A percentile compares a stretch with the other conserved stretches of the same genome.
Evolutionary conservation across 2,113 vertebrate species (phyloP).

Genomic region (Calyptommatus sinebrachiatus): DNA sequence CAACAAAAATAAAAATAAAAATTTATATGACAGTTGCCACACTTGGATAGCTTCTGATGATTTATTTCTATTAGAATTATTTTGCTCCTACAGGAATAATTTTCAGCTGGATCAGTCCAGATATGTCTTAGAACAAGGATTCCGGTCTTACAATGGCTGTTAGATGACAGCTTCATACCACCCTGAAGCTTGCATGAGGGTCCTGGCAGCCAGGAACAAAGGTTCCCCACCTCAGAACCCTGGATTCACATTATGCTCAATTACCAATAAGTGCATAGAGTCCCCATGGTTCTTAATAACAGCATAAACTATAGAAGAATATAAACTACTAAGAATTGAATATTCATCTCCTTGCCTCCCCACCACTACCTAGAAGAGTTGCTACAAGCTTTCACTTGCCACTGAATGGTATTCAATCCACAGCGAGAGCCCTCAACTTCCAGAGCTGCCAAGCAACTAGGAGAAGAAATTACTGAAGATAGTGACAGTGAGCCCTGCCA

Average conservation of each 20-base stretch:
- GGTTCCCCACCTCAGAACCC: too few relatives aligned
- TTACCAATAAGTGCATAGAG: too few relatives aligned
- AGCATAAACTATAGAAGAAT: not conserved
- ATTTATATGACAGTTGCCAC: not conserved
- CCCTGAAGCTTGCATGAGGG: too few relatives aligned
- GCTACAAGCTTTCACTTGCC: not conserved
- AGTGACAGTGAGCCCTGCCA: constrained; percentile 13
- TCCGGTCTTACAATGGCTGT: too few relatives aligned
- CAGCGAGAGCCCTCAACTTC: not conserved
- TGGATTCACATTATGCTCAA: too few relatives aligned
- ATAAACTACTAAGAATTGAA: not conserved
- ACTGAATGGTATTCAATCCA: not conserved
- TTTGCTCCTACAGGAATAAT: too few relatives aligned
- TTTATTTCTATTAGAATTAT: too few relatives aligned
- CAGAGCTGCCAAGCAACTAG: constrained; percentile 11
- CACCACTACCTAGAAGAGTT: not conserved
- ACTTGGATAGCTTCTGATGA: too few relatives aligned
- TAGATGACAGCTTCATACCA: too few relatives aligned
- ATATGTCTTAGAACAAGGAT: too few relatives aligned
- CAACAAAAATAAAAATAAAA: not conserved
- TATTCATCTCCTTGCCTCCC: not conserved
- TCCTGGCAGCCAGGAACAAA: too few relatives aligned
- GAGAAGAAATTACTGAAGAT: constrained; percentile 25
- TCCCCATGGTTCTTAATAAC: not conserved
- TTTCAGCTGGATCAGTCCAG: too few relatives aligned